Evolutionary conservation across 2,797 vertebrate genomes (phyloP), one percentile per base, ranked within the genome.

Genomic region (Gambelia wislizenii): DNA sequence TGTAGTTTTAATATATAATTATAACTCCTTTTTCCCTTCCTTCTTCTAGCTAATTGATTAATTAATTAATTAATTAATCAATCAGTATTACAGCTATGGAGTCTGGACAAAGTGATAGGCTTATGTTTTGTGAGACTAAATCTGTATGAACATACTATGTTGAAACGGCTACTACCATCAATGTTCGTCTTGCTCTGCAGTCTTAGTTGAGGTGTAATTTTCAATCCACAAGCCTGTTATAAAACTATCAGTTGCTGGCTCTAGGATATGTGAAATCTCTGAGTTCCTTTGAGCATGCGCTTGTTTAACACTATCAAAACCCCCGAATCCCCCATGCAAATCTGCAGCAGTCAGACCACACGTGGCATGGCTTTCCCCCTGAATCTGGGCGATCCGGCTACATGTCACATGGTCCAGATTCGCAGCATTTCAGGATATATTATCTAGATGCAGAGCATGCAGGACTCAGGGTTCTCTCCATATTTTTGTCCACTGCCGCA

Each of bases 21-120:
- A 16, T 61, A 54, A 1, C 49, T 42, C 18, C 30, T 44, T 27
- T 12, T 20, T 27, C 22, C n/a, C n/a, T 5, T 9, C 25, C 74
- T 42, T 22, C 25, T 47, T 27, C 74, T 42, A 74, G n/a, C 22
- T 67, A 44, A 61, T 72, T 22, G 61, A 79, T 30, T 44, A 44
- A 64, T 79, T 10, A 30, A 56, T 72, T 22, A 72, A 79, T 30
- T 44, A 44, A 64, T 79, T 10, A 30, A 56, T n/a, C n/a, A 79
- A 85, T 87, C 36, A 74, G 33, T 67, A 88, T 74, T 78, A 44
- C 56, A 69, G 22, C n/a, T 44, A 7, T 72, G 39, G 88, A 59
- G 72, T 89, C 27, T 80, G 44, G 85, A 54, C 16, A 47, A 61
- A 75, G 14, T 39, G 54, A 61, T 36, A 44, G 27, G 2, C 56